phyloP scores from a whole-genome alignment of 2,888 invertebrate species.

The Physocephala rufipes region DNA sequence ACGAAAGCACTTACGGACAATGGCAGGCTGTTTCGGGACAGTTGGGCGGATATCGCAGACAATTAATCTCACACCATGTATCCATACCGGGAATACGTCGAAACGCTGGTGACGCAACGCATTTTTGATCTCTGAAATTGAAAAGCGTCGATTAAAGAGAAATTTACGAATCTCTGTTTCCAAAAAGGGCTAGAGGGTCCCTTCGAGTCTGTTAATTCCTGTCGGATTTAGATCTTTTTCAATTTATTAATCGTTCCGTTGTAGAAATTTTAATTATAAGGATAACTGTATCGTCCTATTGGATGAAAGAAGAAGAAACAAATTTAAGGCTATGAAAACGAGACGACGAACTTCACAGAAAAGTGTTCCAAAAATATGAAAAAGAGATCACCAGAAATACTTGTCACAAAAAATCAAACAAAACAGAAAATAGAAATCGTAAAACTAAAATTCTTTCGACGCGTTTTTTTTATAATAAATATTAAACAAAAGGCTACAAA shows the following conservation, averaged over 20 bases:
- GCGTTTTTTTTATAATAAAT: constrained; percentile 12
- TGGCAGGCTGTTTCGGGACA: constrained; percentile 80
- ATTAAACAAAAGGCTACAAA: constrained; percentile 27
- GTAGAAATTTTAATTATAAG: too few species aligned
- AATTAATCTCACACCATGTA: constrained; percentile 87
- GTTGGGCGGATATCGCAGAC: constrained; percentile 85
- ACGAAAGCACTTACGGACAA: constrained; percentile 90
- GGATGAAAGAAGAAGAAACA: too few species aligned
- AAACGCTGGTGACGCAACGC: constrained; percentile 74
- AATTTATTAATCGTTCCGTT: too few species aligned
- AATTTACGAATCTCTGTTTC: too few species aligned
- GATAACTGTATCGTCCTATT: too few species aligned
- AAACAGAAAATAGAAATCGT: constrained; percentile 8
- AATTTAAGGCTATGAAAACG: too few species aligned
- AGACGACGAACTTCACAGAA: neutral
- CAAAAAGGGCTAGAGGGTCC: too few species aligned
- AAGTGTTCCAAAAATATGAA: neutral
- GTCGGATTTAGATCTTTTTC: too few species aligned
- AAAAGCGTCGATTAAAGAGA: neutral
- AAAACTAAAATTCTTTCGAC: constrained; percentile 27
- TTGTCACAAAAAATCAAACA: neutral
- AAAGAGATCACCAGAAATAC: neutral
- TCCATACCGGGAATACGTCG: constrained; percentile 78
- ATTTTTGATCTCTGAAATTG: constrained; percentile 77
- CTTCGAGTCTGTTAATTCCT: too few species aligned